Evolutionary conservation across 1,140 invertebrate species (phyloP), one percentile per base, ranked within the genome.

Genomic region (Caerostris extrusa): DNA sequence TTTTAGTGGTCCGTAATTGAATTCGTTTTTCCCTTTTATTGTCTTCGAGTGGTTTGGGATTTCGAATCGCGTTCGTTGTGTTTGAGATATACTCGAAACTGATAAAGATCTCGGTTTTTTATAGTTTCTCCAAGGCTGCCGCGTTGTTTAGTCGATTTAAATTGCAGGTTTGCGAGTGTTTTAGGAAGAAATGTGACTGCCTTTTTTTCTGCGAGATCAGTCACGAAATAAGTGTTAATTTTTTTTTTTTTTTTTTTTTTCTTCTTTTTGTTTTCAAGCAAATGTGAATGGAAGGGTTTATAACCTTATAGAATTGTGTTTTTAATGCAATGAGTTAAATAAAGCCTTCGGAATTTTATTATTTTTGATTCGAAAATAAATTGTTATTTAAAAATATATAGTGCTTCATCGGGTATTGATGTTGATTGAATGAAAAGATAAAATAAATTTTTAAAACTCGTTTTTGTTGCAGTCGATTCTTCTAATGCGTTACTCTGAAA

Each of bases 91-190:
- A 34, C 71, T 50, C 17, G 34, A 3, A 14, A 8, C 71, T 14
- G 71, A 77, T 77, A 77, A 69, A 77, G 71, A 77, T 77, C 71
- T 8, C 50, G 34, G 19, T 77, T 77, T 77, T 6, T 67, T 50
- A 77, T 77, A 50, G 34, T 77, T 50, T 50, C 71, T 77, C 10
- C 71, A 77, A 77, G 71, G 71, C 53, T 77, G 71, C 71, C 50
- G 34, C 71, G 71, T 77, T 77, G 71, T 77, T 77, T 77, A 77
- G 53, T 77, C 71, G 71, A 77, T 77, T 77, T 77, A 77, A 77
- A 77, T 77, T 77, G 71, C 71, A 77, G 34, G 71, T 77, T 77
- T 34, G 53, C 71, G 71, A 4, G 8, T 34, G 69, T 77, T 77
- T 77, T 77, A 34, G 69, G 14, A 34, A 77, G 71, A 50, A 77